Evolutionary conservation across 2,888 invertebrate genomes (phyloP), one percentile per base, ranked within the genome.

Genomic region (Campoletis raptor): DNA sequence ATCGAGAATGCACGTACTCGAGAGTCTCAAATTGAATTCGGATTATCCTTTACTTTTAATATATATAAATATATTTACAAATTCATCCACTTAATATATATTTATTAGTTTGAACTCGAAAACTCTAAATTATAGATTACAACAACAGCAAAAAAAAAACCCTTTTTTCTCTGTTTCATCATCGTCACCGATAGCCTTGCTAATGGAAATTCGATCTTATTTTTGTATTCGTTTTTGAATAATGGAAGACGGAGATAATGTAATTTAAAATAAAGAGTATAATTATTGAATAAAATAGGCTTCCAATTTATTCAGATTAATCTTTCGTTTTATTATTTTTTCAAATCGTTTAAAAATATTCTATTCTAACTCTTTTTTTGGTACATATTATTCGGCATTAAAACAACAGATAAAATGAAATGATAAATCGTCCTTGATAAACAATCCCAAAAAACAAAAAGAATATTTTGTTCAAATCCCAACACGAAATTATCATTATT

Each of bases 401-500:
- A 15, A 12, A 30, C 61, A 15, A 12, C 42, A 42, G 67, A 42
- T 69, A 10, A 40, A 40, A 24, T 12, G 6, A 67, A 42, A 21
- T n/a, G n/a, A 67, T 12, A 18, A n/a, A 67, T 40, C n/a, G 10
- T 40, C 69, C 15, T 45, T 7, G n/a, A 8, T 67, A 9, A 2
- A 30, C 0, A 70, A 45, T 70, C 18, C 70, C 70, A 45, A n/a
- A 48, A 30, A 45, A n/a, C 30, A 30, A 69, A 40, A 70, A 15
- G 30, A 18, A 18, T 10, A 18, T 48, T 40, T 40, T n/a, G 1
- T 1, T 10, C 9, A 9, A 67, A 40, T 40, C 66, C 40, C 45
- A 15, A 42, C 8, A 30, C 42, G 30, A 24, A 30, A 24, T 45
- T n/a, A 0, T 0, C 0, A 92, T 89, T 95, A 95, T 91, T 95